Conservation (phyloP, 2,113 vertebrate species). For the Paradisaea rubra region DNA sequence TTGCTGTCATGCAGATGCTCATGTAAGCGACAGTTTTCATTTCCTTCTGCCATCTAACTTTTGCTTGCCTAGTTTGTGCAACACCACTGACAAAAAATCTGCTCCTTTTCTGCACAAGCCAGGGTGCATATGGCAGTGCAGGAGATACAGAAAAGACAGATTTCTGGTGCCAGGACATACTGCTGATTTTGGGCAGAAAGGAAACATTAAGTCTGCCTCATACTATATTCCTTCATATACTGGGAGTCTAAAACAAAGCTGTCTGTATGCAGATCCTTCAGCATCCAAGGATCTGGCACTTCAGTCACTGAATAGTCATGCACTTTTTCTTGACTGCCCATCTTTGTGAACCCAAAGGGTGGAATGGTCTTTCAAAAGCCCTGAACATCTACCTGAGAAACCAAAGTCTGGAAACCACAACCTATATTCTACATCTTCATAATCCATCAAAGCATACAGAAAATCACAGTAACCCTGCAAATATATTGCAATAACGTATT, state of each 20-base stretch:
- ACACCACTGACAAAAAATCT: not conserved
- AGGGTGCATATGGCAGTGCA: not conserved
- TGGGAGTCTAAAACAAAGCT: not conserved
- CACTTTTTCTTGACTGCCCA: not conserved
- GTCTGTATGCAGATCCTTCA: not conserved
- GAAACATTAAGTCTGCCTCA: not conserved
- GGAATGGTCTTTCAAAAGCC: not conserved
- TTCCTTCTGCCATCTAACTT: not conserved
- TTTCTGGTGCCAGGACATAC: not conserved
- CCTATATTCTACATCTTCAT: not conserved
- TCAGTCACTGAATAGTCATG: not conserved
- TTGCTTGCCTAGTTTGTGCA: not conserved
- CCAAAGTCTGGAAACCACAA: not conserved
- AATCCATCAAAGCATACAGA: not conserved
- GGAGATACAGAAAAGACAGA: not conserved
- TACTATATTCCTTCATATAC: not conserved
- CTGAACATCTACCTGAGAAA: not conserved
- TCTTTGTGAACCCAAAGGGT: not conserved
- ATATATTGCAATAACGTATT: not conserved
- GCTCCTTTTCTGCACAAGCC: not conserved
- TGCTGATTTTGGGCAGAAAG: not conserved
- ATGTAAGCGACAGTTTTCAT: not conserved
- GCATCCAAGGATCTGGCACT: not conserved
- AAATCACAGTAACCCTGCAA: not conserved
- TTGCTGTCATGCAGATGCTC: not conserved